A percentile compares a stretch with the other conserved stretches of the same genome.
Conservation (phyloP, 2,888 invertebrate species). For the Drosophila limbata region DNA sequence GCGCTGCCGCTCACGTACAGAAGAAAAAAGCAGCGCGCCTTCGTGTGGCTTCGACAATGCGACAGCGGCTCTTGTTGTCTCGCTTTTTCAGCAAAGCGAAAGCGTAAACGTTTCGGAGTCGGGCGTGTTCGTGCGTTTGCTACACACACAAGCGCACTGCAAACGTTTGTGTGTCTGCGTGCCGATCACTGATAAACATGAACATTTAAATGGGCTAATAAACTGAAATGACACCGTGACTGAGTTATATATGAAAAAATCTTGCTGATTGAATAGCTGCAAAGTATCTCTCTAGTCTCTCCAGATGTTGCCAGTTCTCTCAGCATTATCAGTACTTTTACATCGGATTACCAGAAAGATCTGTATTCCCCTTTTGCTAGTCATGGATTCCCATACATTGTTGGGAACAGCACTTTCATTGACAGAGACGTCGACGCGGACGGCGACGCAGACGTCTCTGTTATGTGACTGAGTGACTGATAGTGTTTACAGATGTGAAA, state of each 20-base stretch:
- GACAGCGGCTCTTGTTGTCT: too few relatives aligned
- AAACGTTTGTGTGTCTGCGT: too few relatives aligned
- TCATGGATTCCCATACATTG: constrained; percentile 20
- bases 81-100: too few relatives aligned
- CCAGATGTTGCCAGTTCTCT: background rate
- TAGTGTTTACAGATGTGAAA: constrained; percentile 7
- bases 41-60: too few relatives aligned
- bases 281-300: constrained; percentile 1
- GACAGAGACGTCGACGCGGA: constrained; percentile 6
- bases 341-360: background rate
- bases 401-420: constrained; percentile 27
- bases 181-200: too few relatives aligned
- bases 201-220: constrained; percentile 63
- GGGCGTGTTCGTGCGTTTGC: too few relatives aligned
- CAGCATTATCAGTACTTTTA: background rate
- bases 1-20: too few relatives aligned
- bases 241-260: background rate
- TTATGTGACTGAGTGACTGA: constrained; percentile 42
- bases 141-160: too few relatives aligned
- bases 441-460: constrained; percentile 31
- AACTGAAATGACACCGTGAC: constrained; percentile 79
- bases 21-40: too few relatives aligned
- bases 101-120: too few relatives aligned
- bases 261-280: background rate
- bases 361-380: constrained; percentile 1